Conservation (phyloP, 2,797 vertebrate species). For the Gallirallus australis region DNA sequence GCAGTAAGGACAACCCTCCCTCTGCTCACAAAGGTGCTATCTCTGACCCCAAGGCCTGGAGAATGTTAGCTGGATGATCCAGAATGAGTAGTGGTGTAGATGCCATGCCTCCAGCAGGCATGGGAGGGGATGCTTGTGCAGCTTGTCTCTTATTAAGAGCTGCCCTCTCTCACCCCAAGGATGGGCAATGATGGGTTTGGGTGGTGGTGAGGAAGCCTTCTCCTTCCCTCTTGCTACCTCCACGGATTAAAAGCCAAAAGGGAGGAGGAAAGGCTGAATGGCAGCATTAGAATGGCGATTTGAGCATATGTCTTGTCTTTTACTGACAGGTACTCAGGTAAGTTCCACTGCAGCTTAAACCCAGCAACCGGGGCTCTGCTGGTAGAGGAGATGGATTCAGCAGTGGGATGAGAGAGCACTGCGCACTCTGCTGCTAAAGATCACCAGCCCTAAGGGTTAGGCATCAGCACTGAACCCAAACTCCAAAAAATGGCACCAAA, state of each 20-base stretch:
- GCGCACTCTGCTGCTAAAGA: not conserved
- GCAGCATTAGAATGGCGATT: not conserved
- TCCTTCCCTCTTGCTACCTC: not conserved
- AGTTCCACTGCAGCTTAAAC: not conserved
- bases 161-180: not conserved
- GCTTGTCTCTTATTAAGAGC: not conserved
- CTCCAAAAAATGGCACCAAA: not conserved
- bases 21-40: not conserved
- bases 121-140: not conserved
- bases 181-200: not conserved
- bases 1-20: not conserved
- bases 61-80: not conserved
- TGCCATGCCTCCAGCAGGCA: not conserved
- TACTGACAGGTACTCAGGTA: not conserved
- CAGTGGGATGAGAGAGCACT: not conserved
- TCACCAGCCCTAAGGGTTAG: not conserved
- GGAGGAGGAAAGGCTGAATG: not conserved
- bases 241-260: accelerated
- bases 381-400: not conserved
- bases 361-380: not conserved
- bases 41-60: too few species aligned
- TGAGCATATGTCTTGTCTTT: not conserved
- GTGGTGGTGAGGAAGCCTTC: not conserved
- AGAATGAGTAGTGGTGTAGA: not conserved
- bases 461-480: not conserved